phyloP scores from a whole-genome alignment of 1,140 invertebrate species.

The Papilio polytes region DNA sequence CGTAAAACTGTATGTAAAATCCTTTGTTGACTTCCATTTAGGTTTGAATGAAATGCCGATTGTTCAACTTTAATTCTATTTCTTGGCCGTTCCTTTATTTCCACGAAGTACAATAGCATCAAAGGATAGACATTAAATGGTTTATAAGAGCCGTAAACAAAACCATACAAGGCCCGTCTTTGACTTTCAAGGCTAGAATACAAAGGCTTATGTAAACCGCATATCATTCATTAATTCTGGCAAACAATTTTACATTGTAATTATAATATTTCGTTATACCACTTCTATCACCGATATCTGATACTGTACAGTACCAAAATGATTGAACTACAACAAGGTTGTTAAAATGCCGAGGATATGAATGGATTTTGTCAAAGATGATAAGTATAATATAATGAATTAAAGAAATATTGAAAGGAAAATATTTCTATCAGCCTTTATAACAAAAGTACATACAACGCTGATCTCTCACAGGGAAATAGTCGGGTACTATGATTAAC shows the following conservation, averaged over 20 bases:
- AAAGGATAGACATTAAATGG: conserved; percentile 2
- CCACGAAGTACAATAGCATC: background rate
- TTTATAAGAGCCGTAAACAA: conserved; percentile 15
- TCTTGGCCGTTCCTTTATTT: conserved; percentile 17
- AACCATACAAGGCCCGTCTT: conserved; percentile 14
- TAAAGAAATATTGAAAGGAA: too few species aligned
- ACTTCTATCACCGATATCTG: background rate
- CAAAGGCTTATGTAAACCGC: conserved; percentile 6
- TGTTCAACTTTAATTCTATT: conserved; percentile 22
- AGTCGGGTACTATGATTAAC: too few species aligned
- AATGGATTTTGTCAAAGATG: too few species aligned
- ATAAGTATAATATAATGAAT: too few species aligned
- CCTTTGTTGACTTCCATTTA: background rate
- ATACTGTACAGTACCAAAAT: background rate
- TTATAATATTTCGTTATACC: background rate
- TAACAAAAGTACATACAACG: too few species aligned
- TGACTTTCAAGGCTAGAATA: background rate
- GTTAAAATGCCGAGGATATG: too few species aligned
- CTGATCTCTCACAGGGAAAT: too few species aligned
- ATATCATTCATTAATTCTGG: background rate
- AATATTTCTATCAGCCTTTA: too few species aligned
- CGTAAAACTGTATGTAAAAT: background rate
- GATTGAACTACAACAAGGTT: background rate
- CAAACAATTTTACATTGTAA: background rate
- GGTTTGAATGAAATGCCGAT: conserved; percentile 6